Conservation (phyloP, 2,888 invertebrate species). For the Conistra vaccinii region DNA sequence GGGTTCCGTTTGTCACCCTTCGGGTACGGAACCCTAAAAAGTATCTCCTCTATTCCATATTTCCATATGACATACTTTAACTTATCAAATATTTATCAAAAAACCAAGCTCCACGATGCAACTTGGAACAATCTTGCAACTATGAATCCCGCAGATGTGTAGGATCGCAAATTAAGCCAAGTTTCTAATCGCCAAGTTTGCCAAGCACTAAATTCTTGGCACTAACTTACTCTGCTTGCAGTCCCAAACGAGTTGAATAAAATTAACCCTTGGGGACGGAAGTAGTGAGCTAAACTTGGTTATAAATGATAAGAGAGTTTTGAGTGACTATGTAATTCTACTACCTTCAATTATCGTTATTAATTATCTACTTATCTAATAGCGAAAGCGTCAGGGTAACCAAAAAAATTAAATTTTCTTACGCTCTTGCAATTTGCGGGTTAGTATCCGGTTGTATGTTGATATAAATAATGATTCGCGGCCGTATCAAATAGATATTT, state of each 20-base stretch:
- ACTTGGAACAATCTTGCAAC: slow-evolving; percentile 26
- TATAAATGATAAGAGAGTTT: neutral
- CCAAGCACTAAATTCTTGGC: slow-evolving; percentile 59
- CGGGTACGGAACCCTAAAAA: too few species aligned
- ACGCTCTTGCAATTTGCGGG: too few species aligned
- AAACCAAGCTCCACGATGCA: slow-evolving; percentile 18
- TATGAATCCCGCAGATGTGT: slow-evolving; percentile 40
- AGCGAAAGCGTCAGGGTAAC: too few species aligned
- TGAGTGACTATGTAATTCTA: too few species aligned
- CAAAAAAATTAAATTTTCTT: too few species aligned
- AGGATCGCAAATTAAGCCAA: slow-evolving; percentile 57
- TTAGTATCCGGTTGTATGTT: too few species aligned
- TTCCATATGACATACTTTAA: neutral
- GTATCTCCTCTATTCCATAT: too few species aligned
- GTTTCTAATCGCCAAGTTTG: slow-evolving; percentile 65
- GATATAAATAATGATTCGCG: too few species aligned
- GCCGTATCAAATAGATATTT: too few species aligned
- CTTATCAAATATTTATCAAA: neutral
- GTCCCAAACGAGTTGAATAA: slow-evolving; percentile 41
- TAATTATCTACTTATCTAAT: too few species aligned
- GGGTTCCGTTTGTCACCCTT: too few species aligned
- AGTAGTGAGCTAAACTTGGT: neutral
- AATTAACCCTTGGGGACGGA: slow-evolving; percentile 33
- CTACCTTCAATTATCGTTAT: neutral
- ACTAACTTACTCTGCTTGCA: slow-evolving; percentile 48